Percentiles rank a stretch among this genome's conserved stretches.
phyloP scores from a whole-genome alignment of 2,113 vertebrate genomes.

The Sceloporus undulatus region DNA sequence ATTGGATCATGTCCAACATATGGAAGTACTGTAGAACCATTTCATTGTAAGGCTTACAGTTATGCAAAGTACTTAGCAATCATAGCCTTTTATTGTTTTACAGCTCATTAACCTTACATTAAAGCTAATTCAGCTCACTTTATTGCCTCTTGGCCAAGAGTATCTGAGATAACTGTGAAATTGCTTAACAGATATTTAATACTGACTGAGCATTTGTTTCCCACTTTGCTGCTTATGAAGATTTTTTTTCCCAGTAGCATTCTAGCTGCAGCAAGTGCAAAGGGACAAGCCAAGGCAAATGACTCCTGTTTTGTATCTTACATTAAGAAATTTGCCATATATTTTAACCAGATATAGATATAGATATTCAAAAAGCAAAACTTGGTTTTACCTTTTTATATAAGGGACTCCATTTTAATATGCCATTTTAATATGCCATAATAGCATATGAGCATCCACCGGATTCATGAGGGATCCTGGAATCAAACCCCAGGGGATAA shows the following conservation, averaged over 20 bases:
- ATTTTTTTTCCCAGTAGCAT: neutral
- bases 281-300: neutral
- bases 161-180: constrained; percentile 8
- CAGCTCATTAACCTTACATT: constrained; percentile 25
- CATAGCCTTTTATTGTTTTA: constrained; percentile 22
- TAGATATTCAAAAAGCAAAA: too few species aligned
- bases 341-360: too few species aligned
- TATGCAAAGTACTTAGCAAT: neutral
- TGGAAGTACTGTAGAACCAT: neutral
- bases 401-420: too few species aligned
- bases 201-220: neutral
- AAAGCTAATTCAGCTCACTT: constrained; percentile 12
- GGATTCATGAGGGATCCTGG: too few species aligned
- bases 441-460: too few species aligned
- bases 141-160: constrained; percentile 10
- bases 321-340: neutral
- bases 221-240: neutral
- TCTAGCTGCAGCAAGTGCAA: neutral
- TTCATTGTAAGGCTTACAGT: neutral
- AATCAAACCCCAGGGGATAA: too few species aligned
- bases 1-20: neutral
- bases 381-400: too few species aligned
- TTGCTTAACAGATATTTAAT: constrained; percentile 10
- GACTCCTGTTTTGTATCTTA: neutral
- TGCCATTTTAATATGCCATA: too few species aligned